A percentile compares a stretch with the other conserved stretches of the same genome.
These are phyloP conservation scores for Falco peregrinus DNA, from an alignment of 2,797 vertebrate genomes.

Conservation along the genomic window DNA sequence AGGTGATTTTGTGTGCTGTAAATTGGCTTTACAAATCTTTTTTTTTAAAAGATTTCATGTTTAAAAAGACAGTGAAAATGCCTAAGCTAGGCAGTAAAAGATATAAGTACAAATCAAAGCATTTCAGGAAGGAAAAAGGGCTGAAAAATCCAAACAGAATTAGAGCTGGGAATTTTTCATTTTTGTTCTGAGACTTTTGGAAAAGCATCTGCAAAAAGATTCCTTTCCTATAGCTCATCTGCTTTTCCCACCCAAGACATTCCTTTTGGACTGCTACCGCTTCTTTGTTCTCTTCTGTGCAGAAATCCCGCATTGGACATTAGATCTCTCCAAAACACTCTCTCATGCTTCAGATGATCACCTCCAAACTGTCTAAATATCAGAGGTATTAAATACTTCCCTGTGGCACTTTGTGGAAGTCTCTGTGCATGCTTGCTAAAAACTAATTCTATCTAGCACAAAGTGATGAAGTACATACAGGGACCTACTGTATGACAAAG, in stretches of 20 bases:
- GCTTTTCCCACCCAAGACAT: neutral
- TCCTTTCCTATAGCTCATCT: neutral
- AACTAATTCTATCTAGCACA: neutral
- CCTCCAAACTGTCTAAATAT: neutral
- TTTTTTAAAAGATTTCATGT: neutral
- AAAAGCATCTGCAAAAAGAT: neutral
- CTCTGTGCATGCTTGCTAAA: neutral
- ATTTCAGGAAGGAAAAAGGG: neutral
- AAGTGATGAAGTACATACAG: neutral
- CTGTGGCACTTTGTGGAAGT: neutral
- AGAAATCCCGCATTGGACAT: neutral
- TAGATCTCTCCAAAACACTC: neutral
- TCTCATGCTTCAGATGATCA: neutral
- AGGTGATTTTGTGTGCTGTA: neutral
- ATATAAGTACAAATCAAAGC: neutral
- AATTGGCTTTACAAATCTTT: neutral
- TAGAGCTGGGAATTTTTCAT: neutral
- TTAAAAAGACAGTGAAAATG: neutral
- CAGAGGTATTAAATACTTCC: neutral
- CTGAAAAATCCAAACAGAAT: neutral
- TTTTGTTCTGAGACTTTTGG: neutral
- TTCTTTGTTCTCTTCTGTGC: neutral
- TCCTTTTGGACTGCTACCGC: neutral
- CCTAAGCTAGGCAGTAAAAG: neutral
- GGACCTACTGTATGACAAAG: neutral